These are phyloP conservation scores for Eptatretus atami DNA, from an alignment of 2,797 vertebrate species.

Conservation along the genomic window DNA sequence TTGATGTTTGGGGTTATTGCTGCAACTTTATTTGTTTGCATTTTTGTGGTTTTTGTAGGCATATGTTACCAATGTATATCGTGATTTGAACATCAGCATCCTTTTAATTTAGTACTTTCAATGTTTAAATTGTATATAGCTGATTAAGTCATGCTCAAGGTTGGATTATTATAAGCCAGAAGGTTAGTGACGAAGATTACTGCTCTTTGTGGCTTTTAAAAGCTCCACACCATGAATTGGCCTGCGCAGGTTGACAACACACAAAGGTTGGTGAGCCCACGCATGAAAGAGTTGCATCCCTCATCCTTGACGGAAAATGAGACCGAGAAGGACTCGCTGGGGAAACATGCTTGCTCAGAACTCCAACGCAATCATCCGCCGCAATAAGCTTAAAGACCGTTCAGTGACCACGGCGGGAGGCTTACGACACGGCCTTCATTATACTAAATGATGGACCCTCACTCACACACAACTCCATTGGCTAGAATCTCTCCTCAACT, in stretches of 20 bases:
- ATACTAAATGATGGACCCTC: constrained; percentile 49
- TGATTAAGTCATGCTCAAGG: too few relatives aligned
- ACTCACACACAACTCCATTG: constrained; percentile 52
- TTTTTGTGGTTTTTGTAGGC: too few relatives aligned
- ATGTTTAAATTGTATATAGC: too few relatives aligned
- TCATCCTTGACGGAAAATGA: constrained; percentile 73
- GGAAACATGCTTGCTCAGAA: constrained; percentile 62
- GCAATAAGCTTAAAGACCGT: constrained; percentile 42
- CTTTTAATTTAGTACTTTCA: too few relatives aligned
- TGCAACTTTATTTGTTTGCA: too few relatives aligned
- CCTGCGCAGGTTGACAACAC: constrained; percentile 42
- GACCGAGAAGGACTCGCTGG: constrained; percentile 69
- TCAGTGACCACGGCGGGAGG: constrained; percentile 48
- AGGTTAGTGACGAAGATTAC: too few relatives aligned
- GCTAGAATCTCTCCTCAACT: constrained; percentile 18
- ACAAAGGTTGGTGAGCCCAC: constrained; percentile 35
- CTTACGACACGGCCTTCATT: constrained; percentile 59
- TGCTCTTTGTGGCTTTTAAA: too few relatives aligned
- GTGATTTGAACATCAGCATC: too few relatives aligned
- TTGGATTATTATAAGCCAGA: too few relatives aligned
- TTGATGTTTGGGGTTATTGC: not conserved
- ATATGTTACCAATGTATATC: too few relatives aligned
- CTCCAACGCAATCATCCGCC: constrained; percentile 52
- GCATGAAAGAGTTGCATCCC: constrained; percentile 40
- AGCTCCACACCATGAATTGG: not conserved